Conservation (phyloP, 2,797 vertebrate species). For the Orientallactaga sibirica region DNA sequence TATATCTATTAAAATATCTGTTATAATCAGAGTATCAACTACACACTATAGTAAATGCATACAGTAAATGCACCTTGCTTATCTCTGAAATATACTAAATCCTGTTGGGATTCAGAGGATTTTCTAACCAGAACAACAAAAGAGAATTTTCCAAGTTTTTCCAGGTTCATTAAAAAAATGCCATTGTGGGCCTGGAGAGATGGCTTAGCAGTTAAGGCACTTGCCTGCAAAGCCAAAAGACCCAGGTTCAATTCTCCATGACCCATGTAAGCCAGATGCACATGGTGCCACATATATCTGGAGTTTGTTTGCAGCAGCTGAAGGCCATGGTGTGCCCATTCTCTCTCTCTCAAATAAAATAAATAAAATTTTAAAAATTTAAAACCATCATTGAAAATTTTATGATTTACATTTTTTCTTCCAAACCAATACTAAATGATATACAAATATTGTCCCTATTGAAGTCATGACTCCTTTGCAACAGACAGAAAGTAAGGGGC, state of each 20-base stretch:
- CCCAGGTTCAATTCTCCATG: too few relatives aligned
- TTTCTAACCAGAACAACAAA: background rate
- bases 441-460: background rate
- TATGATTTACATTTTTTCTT: background rate
- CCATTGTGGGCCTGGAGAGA: too few relatives aligned
- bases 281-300: too few relatives aligned
- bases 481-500: background rate
- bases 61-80: background rate
- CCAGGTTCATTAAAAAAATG: slow-evolving; percentile 4
- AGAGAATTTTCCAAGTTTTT: background rate
- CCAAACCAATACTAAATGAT: background rate
- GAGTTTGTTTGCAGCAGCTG: too few relatives aligned
- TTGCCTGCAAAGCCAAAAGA: too few relatives aligned
- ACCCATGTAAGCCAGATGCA: too few relatives aligned
- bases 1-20: background rate
- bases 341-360: too few relatives aligned
- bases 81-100: background rate
- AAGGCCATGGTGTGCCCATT: too few relatives aligned
- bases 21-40: too few relatives aligned
- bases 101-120: background rate
- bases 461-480: background rate
- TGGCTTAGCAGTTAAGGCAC: too few relatives aligned
- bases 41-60: accelerated
- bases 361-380: too few relatives aligned
- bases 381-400: background rate